Evolutionary conservation across 2,113 vertebrate genomes (phyloP).

Genomic region (Caracal caracal): DNA sequence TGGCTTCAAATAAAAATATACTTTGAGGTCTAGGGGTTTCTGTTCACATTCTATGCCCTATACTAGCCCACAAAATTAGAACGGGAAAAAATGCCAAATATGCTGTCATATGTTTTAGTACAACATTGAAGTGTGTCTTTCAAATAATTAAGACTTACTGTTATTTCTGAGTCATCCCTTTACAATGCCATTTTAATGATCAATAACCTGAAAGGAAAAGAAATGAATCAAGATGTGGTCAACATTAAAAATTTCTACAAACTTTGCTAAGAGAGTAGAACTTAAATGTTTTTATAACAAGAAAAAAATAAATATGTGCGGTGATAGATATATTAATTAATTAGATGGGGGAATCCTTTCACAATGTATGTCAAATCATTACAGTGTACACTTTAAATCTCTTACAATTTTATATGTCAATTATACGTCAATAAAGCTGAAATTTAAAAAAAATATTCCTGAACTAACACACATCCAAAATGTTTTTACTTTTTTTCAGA

Average conservation of each 20-base stretch:
- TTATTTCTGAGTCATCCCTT: background rate
- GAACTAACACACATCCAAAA: background rate
- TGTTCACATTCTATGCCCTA: background rate
- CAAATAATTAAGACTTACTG: constrained; percentile 59
- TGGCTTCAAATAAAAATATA: constrained; percentile 5
- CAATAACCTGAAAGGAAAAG: constrained; percentile 47
- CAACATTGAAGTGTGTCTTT: background rate
- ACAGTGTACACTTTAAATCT: background rate
- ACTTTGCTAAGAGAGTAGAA: background rate
- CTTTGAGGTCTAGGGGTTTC: background rate
- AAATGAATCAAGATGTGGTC: background rate
- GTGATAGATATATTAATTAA: background rate
- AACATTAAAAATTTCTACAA: background rate
- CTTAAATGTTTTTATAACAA: background rate
- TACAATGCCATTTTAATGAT: background rate
- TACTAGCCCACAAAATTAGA: background rate
- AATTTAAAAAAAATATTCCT: background rate
- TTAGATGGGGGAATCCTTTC: background rate
- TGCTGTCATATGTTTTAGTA: background rate
- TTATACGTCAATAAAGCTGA: background rate
- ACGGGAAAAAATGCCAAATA: background rate
- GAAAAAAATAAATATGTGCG: background rate
- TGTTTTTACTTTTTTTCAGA: background rate
- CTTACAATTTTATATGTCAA: background rate
- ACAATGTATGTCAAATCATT: background rate